A percentile compares a stretch with the other conserved stretches of the same genome.
Evolutionary conservation across 1,140 invertebrate species (phyloP).

Genomic region (Lanistes nyassanus): DNA sequence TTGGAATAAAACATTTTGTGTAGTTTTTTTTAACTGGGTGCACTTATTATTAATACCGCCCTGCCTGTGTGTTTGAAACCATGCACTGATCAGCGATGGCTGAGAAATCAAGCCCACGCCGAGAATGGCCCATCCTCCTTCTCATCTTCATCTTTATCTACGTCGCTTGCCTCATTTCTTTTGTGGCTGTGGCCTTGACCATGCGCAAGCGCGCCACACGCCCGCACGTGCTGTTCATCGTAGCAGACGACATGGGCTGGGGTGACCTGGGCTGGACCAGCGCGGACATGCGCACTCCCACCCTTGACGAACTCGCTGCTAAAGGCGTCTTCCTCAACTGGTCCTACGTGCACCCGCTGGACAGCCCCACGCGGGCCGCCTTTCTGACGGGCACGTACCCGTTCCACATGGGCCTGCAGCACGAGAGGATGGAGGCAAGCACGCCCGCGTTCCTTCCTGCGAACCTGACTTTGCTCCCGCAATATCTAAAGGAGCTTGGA

Average conservation of each 20-base stretch:
- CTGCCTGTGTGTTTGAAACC: too few relatives aligned
- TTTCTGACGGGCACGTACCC: constrained; percentile 22
- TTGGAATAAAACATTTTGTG: too few relatives aligned
- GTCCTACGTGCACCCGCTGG: constrained; percentile 12
- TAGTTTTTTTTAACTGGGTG: too few relatives aligned
- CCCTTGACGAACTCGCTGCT: background rate
- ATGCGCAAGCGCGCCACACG: constrained; percentile 1
- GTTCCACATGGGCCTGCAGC: constrained; percentile 21
- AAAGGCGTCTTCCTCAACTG: constrained; percentile 17
- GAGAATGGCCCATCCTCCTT: constrained; percentile 6
- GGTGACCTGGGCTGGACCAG: background rate
- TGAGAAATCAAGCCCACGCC: background rate
- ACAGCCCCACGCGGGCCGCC: constrained; percentile 8
- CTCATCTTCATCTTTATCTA: constrained; percentile 15
- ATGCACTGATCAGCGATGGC: background rate
- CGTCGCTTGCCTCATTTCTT: background rate
- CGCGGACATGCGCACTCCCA: constrained; percentile 15
- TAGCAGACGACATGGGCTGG: constrained; percentile 6
- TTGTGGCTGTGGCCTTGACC: constrained; percentile 13
- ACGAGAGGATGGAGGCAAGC: constrained; percentile 6
- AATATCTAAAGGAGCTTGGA: background rate
- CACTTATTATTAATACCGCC: too few relatives aligned
- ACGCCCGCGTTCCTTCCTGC: constrained; percentile 8
- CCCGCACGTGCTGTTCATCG: constrained; percentile 17
- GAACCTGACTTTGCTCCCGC: constrained; percentile 1